These are phyloP conservation scores for Pelobates fuscus DNA, from an alignment of 2,113 vertebrate genomes.

Conservation along the genomic window DNA sequence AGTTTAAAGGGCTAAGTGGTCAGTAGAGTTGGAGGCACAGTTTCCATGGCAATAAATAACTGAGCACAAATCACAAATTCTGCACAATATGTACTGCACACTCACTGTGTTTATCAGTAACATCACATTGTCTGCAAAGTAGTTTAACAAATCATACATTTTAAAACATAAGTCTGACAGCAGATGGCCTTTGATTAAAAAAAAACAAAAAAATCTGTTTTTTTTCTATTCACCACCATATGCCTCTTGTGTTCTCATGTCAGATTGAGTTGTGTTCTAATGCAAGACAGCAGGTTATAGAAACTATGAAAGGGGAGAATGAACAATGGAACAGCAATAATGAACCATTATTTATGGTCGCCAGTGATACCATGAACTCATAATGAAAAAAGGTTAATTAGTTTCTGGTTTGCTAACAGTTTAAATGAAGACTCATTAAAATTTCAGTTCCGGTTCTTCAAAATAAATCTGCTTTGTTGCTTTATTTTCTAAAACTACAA, in stretches of 20 bases:
- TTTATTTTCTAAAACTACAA: neutral
- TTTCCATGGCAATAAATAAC: slow-evolving; percentile 38
- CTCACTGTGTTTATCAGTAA: neutral
- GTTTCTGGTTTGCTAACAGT: neutral
- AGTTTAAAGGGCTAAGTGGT: neutral
- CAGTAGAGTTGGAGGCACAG: neutral
- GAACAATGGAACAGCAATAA: slow-evolving; percentile 13
- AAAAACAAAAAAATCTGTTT: neutral
- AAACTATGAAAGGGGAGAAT: neutral
- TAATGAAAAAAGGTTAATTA: slow-evolving; percentile 5
- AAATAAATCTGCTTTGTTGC: neutral
- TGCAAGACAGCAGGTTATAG: neutral
- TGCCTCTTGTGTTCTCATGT: neutral
- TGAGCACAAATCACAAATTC: neutral
- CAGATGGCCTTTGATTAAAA: neutral
- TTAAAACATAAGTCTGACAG: neutral
- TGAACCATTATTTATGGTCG: neutral
- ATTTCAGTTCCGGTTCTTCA: neutral
- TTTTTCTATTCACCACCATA: neutral
- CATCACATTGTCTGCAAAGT: neutral
- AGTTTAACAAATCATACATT: neutral
- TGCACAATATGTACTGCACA: neutral
- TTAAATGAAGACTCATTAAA: slow-evolving; percentile 1
- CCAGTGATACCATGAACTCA: neutral
- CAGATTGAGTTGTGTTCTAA: neutral